Percentiles rank a stretch among this genome's conserved stretches.
Conservation (phyloP, 2,888 invertebrate species). For the Cryptocephalus primarius region DNA sequence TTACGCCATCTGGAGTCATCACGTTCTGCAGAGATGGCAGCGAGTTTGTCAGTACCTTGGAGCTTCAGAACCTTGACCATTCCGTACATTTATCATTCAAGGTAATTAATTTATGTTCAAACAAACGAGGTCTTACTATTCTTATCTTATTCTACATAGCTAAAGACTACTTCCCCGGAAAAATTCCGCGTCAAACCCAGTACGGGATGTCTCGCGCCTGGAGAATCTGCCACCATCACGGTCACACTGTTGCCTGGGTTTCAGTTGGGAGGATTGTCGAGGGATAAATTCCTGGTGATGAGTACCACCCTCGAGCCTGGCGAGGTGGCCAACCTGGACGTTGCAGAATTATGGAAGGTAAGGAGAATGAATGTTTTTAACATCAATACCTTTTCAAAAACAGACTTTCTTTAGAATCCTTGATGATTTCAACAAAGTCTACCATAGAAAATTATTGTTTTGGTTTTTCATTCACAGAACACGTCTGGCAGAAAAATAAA, state of each 20-base stretch:
- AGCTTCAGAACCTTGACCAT: constrained; percentile 56
- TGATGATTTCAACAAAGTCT: no score
- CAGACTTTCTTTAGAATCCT: no score
- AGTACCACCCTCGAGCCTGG: constrained; percentile 54
- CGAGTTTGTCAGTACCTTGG: constrained; percentile 56
- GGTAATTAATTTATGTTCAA: constrained; percentile 35
- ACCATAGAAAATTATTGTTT: no score
- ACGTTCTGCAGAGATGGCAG: constrained; percentile 55
- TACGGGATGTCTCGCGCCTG: constrained; percentile 60
- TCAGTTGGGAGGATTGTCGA: constrained; percentile 52
- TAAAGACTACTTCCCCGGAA: constrained; percentile 92
- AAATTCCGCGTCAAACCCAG: constrained; percentile 90
- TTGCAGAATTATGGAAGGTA: constrained; percentile 66
- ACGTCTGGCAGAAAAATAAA: constrained; percentile 40
- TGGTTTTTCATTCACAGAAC: constrained; percentile 20
- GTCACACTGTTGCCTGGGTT: constrained; percentile 69
- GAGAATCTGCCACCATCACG: constrained; percentile 51
- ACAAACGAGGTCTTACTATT: background rate
- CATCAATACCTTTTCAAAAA: no score
- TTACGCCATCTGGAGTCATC: constrained; percentile 60
- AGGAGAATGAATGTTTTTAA: background rate
- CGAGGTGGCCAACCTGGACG: constrained; percentile 47
- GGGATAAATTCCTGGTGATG: constrained; percentile 85
- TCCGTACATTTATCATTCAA: constrained; percentile 50
- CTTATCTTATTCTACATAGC: constrained; percentile 40